Evolutionary conservation across 2,888 invertebrate species (phyloP).

Genomic region (Anaspis maculata): DNA sequence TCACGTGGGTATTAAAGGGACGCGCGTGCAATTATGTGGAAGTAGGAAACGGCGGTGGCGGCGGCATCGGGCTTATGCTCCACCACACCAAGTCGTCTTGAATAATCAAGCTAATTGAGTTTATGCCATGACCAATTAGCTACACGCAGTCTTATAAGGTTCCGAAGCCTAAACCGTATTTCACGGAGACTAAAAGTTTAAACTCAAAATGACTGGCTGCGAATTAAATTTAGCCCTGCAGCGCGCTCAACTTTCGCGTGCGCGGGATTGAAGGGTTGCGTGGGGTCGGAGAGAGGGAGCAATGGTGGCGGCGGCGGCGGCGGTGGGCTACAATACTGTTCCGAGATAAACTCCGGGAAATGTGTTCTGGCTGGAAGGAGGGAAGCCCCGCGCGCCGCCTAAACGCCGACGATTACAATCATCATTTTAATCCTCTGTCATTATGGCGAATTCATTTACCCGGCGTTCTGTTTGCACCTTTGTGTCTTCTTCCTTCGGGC

Average conservation of each 20-base stretch:
- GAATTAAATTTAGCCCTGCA: slow-evolving; percentile 28
- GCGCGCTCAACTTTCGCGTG: slow-evolving; percentile 13
- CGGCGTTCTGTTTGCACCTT: slow-evolving; percentile 12
- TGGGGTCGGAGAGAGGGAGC: not conserved
- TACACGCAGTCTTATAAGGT: slow-evolving; percentile 28
- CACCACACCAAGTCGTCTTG: slow-evolving; percentile 9
- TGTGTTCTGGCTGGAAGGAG: not conserved
- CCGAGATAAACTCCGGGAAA: no score
- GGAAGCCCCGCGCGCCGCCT: slow-evolving; percentile 1
- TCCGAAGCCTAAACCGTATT: slow-evolving; percentile 27
- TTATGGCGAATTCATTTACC: slow-evolving; percentile 19
- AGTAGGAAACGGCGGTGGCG: no score
- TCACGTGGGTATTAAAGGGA: no score
- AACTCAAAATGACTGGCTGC: slow-evolving; percentile 26
- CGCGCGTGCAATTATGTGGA: no score
- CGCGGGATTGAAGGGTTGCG: slow-evolving; percentile 11
- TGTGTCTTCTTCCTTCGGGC: no score
- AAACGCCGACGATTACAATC: slow-evolving; percentile 23
- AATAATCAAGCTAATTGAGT: slow-evolving; percentile 31
- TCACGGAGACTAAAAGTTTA: slow-evolving; percentile 29
- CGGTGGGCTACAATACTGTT: no score
- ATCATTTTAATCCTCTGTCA: slow-evolving; percentile 26
- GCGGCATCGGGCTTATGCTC: not conserved
- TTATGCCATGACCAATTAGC: slow-evolving; percentile 32
- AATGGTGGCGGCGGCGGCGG: slow-evolving; percentile 3